phyloP scores from a whole-genome alignment of 2,113 vertebrate species.

The Agapornis roseicollis region DNA sequence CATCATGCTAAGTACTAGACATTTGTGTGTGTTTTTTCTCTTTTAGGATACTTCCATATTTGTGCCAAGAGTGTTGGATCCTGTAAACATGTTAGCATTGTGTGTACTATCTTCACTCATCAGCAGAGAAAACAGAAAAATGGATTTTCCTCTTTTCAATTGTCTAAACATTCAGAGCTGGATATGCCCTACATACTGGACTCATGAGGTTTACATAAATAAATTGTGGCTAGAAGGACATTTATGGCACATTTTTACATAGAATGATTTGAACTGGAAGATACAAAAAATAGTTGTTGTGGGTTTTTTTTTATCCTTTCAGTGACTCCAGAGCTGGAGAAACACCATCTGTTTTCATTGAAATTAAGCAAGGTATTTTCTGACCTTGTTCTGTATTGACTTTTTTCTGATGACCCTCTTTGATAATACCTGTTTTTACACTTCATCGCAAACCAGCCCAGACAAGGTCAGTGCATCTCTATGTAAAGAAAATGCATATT shows the following conservation, averaged over 20 bases:
- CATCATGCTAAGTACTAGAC: rapidly evolving
- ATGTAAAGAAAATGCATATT: neutral
- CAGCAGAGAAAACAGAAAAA: neutral
- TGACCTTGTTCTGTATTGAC: neutral
- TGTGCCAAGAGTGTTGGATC: neutral
- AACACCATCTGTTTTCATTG: constrained; percentile 6
- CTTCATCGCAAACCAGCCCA: neutral
- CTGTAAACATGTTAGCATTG: neutral
- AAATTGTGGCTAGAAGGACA: neutral
- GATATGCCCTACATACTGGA: neutral
- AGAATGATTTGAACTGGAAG: neutral
- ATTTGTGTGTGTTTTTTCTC: neutral
- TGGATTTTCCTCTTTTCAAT: neutral
- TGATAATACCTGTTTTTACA: neutral
- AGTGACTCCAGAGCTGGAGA: neutral
- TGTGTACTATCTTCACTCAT: neutral
- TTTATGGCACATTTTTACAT: neutral
- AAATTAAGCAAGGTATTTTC: neutral
- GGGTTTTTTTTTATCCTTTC: neutral
- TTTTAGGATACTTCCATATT: neutral
- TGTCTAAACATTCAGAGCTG: neutral
- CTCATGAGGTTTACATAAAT: neutral
- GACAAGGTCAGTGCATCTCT: neutral
- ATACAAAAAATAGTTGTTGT: neutral
- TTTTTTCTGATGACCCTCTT: neutral